These are phyloP conservation scores for Scleropages formosus DNA, from an alignment of 2,797 vertebrate genomes.

Conservation along the genomic window DNA sequence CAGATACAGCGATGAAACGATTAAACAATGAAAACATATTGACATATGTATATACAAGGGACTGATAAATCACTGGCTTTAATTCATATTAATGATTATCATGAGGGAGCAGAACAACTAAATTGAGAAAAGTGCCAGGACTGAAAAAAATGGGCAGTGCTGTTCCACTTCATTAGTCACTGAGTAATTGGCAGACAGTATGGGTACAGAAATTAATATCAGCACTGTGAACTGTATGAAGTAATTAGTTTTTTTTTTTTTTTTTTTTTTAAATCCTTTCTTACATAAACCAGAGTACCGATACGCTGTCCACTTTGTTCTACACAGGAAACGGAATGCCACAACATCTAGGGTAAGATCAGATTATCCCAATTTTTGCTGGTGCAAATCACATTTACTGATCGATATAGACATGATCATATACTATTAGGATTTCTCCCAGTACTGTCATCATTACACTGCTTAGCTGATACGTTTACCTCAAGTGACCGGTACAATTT, in stretches of 20 bases:
- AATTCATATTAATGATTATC: constrained; percentile 51
- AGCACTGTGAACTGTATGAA: constrained; percentile 47
- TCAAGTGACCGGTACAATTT: no score
- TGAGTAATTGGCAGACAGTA: constrained; percentile 59
- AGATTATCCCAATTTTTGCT: background rate
- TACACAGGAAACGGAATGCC: constrained; percentile 1
- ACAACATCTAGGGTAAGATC: constrained; percentile 11
- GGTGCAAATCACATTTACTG: background rate
- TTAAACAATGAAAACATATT: constrained; percentile 55
- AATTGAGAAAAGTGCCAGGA: constrained; percentile 36
- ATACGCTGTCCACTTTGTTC: background rate
- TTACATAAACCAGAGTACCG: background rate
- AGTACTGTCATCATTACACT: no score
- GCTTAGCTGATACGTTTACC: no score
- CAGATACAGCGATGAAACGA: constrained; percentile 64
- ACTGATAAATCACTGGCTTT: constrained; percentile 45
- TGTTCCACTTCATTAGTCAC: constrained; percentile 61
- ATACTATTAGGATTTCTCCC: constrained; percentile 48
- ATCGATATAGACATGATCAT: no score
- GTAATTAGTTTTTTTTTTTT: constrained; percentile 51
- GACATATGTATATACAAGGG: constrained; percentile 51
- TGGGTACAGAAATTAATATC: constrained; percentile 59
- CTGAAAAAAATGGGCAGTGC: constrained; percentile 47
- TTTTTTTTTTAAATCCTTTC: constrained; percentile 12
- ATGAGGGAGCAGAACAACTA: constrained; percentile 43